Conservation (phyloP, 2,113 vertebrate species). For the Pycnonotus jocosus region DNA sequence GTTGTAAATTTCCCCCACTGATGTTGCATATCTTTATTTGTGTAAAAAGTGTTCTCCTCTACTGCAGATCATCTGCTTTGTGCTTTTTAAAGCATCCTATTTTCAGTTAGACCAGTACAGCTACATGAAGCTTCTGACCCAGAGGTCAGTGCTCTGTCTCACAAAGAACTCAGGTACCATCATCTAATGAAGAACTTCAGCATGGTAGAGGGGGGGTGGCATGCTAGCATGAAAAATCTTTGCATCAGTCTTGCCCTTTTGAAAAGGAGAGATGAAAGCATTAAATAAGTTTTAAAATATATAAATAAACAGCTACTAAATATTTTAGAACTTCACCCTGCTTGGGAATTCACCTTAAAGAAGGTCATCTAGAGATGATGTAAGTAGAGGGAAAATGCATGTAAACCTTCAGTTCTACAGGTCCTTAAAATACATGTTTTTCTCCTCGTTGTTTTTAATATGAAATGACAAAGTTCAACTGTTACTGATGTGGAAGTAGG, state of each 20-base stretch:
- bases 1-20: neutral
- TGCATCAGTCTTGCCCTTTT: neutral
- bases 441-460: neutral
- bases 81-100: neutral
- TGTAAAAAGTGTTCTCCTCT: neutral
- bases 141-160: neutral
- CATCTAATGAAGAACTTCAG: neutral
- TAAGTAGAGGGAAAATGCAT: neutral
- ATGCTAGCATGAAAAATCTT: neutral
- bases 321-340: neutral
- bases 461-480: neutral
- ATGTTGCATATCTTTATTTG: neutral
- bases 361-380: neutral
- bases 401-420: neutral
- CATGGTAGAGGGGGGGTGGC: accelerated
- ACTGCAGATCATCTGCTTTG: neutral
- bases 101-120: neutral
- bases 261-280: neutral
- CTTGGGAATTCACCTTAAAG: neutral
- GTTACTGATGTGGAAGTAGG: neutral
- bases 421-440: neutral
- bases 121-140: neutral
- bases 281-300: neutral
- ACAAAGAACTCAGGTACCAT: neutral
- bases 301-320: neutral